Percentiles rank a stretch among this genome's conserved stretches.
Conservation (phyloP, 2,797 vertebrate species). For the Pterois miles region DNA sequence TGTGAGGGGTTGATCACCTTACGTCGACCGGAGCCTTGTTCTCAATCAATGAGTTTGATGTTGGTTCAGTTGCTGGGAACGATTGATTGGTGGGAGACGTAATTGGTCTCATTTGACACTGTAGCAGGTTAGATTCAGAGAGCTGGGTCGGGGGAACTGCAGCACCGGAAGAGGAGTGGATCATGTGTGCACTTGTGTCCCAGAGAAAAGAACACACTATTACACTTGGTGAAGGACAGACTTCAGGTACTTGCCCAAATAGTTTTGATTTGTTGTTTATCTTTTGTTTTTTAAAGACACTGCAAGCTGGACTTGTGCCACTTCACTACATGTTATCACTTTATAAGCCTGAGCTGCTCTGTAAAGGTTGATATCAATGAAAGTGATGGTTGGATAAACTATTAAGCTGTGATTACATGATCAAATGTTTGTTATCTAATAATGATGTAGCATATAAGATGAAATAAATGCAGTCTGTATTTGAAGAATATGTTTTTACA, state of each 20-base stretch:
- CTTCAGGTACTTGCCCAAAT: not conserved
- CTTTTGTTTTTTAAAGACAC: not conserved
- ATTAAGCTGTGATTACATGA: not conserved
- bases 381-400: too few relatives aligned
- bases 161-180: constrained; percentile 65
- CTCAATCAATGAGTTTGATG: constrained; percentile 85
- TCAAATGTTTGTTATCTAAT: not conserved
- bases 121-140: constrained; percentile 64
- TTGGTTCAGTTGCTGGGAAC: constrained; percentile 81
- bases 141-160: constrained; percentile 48
- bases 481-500: not conserved
- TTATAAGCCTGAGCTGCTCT: not conserved
- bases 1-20: constrained; percentile 83
- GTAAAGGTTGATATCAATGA: not conserved
- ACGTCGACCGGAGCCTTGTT: constrained; percentile 74
- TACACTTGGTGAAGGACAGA: constrained; percentile 39
- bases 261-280: not conserved
- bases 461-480: not conserved
- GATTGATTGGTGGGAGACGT: constrained; percentile 80
- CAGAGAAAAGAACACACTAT: constrained; percentile 51
- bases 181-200: constrained; percentile 57
- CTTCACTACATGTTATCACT: not conserved
- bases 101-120: constrained; percentile 84
- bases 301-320: not conserved
- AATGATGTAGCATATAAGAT: not conserved